These are phyloP conservation scores for Ecdyonurus torrentis DNA, from an alignment of 2,888 invertebrate species.

Conservation along the genomic window DNA sequence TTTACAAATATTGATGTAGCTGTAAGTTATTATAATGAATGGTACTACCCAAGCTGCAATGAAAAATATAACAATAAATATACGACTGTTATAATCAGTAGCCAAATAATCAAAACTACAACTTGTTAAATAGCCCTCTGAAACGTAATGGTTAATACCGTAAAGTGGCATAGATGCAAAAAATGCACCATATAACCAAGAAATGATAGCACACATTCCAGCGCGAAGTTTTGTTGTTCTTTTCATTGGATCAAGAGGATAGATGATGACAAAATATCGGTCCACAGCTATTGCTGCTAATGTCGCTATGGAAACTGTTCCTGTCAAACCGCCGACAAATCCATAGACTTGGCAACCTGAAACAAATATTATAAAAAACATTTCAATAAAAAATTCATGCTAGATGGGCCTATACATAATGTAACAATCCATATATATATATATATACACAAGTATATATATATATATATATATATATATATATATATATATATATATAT, in stretches of 20 bases:
- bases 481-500: no score
- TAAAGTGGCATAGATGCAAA: constrained; percentile 57
- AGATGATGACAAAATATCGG: constrained; percentile 65
- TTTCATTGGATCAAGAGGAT: constrained; percentile 51
- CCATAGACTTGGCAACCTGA: constrained; percentile 64
- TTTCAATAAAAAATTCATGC: neutral
- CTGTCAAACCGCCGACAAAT: constrained; percentile 63
- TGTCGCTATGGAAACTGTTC: constrained; percentile 64
- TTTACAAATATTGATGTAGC: constrained; percentile 53
- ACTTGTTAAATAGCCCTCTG: constrained; percentile 68
- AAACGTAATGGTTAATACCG: constrained; percentile 58
- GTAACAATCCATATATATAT: no score
- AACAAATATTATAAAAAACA: constrained; percentile 18
- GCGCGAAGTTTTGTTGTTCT: constrained; percentile 36
- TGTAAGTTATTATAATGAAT: constrained; percentile 48
- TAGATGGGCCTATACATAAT: no score
- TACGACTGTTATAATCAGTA: constrained; percentile 35
- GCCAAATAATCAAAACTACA: constrained; percentile 63
- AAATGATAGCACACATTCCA: constrained; percentile 38
- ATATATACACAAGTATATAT: no score
- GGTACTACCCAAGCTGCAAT: constrained; percentile 61
- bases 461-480: no score
- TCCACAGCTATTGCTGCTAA: constrained; percentile 65
- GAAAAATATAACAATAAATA: constrained; percentile 59
- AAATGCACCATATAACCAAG: constrained; percentile 56